A percentile compares a stretch with the other conserved stretches of the same genome.
phyloP scores from a whole-genome alignment of 2,888 invertebrate genomes.

The Lycocerus yunnanus region DNA sequence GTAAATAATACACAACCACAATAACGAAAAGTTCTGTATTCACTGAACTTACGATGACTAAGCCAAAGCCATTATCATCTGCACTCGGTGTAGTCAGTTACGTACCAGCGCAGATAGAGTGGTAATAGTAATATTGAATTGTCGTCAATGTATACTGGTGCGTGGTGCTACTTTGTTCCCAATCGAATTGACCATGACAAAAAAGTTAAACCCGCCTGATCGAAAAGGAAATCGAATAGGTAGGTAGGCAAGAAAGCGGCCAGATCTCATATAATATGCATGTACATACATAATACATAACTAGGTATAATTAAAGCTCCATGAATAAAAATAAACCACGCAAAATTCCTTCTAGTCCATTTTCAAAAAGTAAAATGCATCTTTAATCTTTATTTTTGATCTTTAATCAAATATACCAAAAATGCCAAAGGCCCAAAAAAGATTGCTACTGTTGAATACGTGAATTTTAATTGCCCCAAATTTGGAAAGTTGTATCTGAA shows the following conservation, averaged over 20 bases:
- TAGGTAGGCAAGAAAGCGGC: neutral
- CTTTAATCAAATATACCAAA: neutral
- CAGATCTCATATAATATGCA: too few relatives aligned
- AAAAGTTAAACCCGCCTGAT: neutral
- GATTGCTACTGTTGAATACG: neutral
- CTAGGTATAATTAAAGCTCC: neutral
- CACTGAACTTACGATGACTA: constrained; percentile 16
- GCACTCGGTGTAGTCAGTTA: neutral
- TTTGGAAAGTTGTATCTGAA: neutral
- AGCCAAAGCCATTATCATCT: neutral
- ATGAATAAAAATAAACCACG: neutral
- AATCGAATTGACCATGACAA: neutral
- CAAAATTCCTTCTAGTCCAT: neutral
- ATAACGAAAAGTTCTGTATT: constrained; percentile 17
- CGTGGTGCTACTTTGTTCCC: neutral
- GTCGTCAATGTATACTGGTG: neutral
- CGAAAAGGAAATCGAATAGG: neutral
- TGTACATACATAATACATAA: neutral
- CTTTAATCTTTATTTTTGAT: neutral
- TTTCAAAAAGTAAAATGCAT: neutral
- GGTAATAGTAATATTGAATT: neutral
- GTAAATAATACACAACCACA: constrained; percentile 9
- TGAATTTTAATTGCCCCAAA: neutral
- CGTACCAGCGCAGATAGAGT: neutral
- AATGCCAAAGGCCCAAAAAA: neutral